A percentile compares a stretch with the other conserved stretches of the same genome.
phyloP scores from a whole-genome alignment of 2,113 vertebrate species.

The Mungos mungo region DNA sequence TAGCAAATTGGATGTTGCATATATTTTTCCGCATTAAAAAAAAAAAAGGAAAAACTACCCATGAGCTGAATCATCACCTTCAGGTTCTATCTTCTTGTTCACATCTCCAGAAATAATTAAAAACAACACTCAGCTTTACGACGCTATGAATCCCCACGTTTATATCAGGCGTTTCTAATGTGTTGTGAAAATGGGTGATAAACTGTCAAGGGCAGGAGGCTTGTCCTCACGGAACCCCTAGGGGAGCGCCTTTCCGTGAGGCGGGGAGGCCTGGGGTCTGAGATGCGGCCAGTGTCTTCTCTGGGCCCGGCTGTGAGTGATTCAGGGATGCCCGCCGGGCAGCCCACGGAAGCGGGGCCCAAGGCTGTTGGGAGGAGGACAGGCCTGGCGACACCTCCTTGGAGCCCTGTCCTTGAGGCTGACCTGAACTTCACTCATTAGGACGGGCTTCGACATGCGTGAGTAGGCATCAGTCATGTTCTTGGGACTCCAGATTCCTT shows the following conservation, averaged over 20 bases:
- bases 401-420: rapidly evolving
- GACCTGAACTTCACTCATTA: not conserved
- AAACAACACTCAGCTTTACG: not conserved
- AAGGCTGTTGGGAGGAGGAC: rapidly evolving
- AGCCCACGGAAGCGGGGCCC: not conserved
- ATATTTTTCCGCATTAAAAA: not conserved
- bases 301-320: too few relatives aligned
- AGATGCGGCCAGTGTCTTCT: too few relatives aligned
- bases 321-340: rapidly evolving
- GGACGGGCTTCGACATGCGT: rapidly evolving
- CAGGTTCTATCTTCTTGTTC: not conserved
- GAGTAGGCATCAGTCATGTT: not conserved
- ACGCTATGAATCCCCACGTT: not conserved
- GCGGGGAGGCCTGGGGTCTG: not conserved
- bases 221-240: not conserved
- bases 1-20: not conserved
- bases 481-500: not conserved
- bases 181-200: not conserved
- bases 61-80: not conserved
- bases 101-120: not conserved
- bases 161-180: not conserved
- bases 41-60: not conserved
- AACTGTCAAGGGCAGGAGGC: not conserved
- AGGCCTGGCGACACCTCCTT: not conserved
- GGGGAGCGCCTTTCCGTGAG: not conserved